A percentile compares a stretch with the other conserved stretches of the same genome.
phyloP scores from a whole-genome alignment of 2,113 vertebrate genomes.

The Calyptommatus sinebrachiatus region DNA sequence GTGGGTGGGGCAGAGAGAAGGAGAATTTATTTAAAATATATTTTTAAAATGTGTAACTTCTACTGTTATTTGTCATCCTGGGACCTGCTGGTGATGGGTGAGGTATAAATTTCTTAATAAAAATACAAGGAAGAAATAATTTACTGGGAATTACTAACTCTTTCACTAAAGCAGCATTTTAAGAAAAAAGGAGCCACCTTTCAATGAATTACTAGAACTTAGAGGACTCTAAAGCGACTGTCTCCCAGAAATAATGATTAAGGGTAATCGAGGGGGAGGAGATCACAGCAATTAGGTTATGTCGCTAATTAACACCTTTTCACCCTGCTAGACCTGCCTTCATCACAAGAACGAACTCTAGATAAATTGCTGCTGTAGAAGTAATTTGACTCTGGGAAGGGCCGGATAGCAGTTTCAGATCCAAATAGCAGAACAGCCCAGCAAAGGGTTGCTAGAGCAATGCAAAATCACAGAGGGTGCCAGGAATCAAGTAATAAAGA shows the following conservation, averaged over 20 bases:
- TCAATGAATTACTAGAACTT: neutral
- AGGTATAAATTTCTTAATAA: too few relatives aligned
- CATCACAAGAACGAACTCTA: conserved; percentile 23
- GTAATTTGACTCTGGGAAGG: conserved; percentile 24
- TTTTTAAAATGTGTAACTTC: too few relatives aligned
- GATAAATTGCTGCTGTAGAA: conserved; percentile 36
- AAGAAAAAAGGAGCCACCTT: neutral
- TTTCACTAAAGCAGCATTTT: neutral
- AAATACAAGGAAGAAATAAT: too few relatives aligned
- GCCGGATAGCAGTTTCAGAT: conserved; percentile 41
- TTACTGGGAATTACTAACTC: neutral
- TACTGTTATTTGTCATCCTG: too few relatives aligned
- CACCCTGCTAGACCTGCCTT: conserved; percentile 27
- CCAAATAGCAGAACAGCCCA: conserved; percentile 29
- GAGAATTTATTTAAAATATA: too few relatives aligned
- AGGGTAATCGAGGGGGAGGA: conserved; percentile 36
- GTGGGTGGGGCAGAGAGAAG: too few relatives aligned
- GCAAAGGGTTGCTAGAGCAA: conserved; percentile 13
- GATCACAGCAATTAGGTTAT: conserved; percentile 37
- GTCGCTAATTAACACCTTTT: conserved; percentile 41
- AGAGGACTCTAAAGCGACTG: neutral
- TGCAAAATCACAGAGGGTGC: neutral
- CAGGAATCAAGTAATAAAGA: neutral
- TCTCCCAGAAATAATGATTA: conserved; percentile 32
- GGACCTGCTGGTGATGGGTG: too few relatives aligned